phyloP scores from a whole-genome alignment of 2,113 vertebrate genomes.

The Oncorhynchus nerka region DNA sequence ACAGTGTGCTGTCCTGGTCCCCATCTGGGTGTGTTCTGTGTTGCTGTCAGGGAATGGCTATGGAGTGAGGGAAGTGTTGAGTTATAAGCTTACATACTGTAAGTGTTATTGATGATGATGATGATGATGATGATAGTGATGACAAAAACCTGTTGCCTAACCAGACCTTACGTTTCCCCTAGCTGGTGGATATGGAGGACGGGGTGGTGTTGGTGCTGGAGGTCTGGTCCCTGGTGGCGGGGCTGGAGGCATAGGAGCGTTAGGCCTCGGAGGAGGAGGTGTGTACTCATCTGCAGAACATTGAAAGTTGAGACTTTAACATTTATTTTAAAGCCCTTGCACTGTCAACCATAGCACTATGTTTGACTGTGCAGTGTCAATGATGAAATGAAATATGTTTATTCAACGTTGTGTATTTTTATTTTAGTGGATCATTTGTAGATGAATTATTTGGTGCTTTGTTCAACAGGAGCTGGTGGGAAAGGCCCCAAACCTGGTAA shows the following conservation, averaged over 20 bases:
- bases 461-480: conserved; percentile 55
- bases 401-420: neutral
- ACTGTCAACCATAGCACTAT: too few relatives aligned
- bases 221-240: conserved; percentile 50
- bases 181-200: conserved; percentile 58
- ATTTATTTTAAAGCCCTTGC: too few relatives aligned
- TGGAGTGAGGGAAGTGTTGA: neutral
- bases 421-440: neutral
- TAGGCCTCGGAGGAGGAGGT: conserved; percentile 59
- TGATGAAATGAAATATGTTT: neutral
- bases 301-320: neutral
- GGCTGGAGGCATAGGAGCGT: conserved; percentile 38
- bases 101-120: neutral
- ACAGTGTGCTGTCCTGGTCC: neutral
- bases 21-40: too few relatives aligned
- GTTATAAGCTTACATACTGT: too few relatives aligned
- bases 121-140: neutral
- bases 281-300: neutral
- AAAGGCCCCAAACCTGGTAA: conserved; percentile 67
- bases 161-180: conserved; percentile 7
- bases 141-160: neutral
- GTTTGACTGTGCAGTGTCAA: too few relatives aligned
- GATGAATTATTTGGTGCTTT: conserved; percentile 1
- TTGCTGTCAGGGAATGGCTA: neutral
- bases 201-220: conserved; percentile 41